Conservation (phyloP, 2,888 invertebrate genomes). For the Pristionchus fissidentatus region DNA sequence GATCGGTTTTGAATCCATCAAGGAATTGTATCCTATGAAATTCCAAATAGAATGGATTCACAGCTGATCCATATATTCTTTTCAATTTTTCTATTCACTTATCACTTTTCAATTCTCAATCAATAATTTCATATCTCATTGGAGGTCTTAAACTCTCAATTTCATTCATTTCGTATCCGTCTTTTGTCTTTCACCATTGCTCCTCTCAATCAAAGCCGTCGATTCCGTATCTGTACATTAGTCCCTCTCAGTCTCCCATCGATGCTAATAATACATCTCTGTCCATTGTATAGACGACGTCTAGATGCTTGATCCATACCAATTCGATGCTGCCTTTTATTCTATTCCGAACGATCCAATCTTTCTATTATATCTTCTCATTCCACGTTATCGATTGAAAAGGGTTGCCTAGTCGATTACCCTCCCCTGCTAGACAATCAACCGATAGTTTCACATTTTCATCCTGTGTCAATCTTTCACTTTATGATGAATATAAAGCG, state of each 20-base stretch:
- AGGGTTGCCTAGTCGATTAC: constrained; percentile 14
- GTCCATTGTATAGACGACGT: constrained; percentile 11
- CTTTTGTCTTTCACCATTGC: constrained; percentile 9
- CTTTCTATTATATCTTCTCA: neutral
- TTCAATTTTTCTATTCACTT: constrained; percentile 8
- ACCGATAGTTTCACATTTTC: constrained; percentile 17
- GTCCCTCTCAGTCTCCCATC: neutral
- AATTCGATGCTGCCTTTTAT: constrained; percentile 1
- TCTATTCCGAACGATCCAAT: neutral
- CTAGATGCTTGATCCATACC: neutral
- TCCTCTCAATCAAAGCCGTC: neutral
- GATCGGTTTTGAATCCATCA: no score
- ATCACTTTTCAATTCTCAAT: constrained; percentile 1
- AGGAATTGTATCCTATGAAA: no score
- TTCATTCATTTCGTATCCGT: constrained; percentile 33
- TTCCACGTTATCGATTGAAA: constrained; percentile 34
- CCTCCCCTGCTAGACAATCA: neutral
- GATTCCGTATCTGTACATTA: constrained; percentile 23
- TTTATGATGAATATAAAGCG: constrained; percentile 28
- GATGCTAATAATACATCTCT: constrained; percentile 34
- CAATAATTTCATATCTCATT: constrained; percentile 19
- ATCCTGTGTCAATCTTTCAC: constrained; percentile 18
- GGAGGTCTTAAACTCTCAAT: neutral
- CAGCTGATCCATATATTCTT: neutral
- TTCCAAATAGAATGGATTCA: neutral